These are phyloP conservation scores for Orycteropus afer DNA, from an alignment of 2,113 vertebrate genomes.

Conservation along the genomic window DNA sequence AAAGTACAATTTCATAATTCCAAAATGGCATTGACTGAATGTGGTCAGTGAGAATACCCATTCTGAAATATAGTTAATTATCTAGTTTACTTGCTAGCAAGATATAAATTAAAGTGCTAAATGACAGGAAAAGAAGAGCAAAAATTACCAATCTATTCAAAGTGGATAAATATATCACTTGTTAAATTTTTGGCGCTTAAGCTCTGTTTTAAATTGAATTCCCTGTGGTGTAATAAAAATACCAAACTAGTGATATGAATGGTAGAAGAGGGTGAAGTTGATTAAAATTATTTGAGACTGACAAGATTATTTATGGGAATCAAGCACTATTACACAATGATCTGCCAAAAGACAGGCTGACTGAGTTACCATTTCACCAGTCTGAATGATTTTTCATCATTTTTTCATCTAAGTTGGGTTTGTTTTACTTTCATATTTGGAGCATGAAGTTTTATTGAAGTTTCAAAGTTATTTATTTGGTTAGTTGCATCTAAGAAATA, in stretches of 20 bases:
- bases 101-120: background rate
- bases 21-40: background rate
- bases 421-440: background rate
- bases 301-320: background rate
- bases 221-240: background rate
- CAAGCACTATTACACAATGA: background rate
- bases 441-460: background rate
- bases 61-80: background rate
- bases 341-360: background rate
- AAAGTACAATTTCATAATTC: background rate
- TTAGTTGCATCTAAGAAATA: background rate
- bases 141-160: background rate
- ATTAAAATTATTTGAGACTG: background rate
- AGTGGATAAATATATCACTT: background rate
- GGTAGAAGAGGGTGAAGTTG: background rate
- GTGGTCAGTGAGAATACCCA: accelerated
- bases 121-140: background rate
- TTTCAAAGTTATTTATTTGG: background rate
- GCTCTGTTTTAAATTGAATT: conserved; percentile 15
- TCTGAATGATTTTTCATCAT: background rate
- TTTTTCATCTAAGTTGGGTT: background rate
- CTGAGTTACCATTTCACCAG: background rate
- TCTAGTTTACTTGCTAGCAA: background rate
- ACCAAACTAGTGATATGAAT: background rate
- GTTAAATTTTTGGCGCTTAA: background rate